These are phyloP conservation scores for Cotesia vestalis DNA, from an alignment of 1,140 invertebrate species.

Conservation along the genomic window DNA sequence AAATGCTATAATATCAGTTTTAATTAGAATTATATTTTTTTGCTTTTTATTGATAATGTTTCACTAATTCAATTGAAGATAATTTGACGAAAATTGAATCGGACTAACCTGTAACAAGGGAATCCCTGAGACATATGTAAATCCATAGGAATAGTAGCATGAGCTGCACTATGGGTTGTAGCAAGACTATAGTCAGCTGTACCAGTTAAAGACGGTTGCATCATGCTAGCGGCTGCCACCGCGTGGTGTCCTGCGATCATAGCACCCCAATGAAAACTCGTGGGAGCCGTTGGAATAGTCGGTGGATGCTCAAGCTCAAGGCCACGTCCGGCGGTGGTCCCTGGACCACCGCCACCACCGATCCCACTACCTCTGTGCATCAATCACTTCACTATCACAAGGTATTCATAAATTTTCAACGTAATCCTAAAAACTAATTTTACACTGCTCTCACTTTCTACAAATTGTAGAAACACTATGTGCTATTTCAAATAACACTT, in stretches of 20 bases:
- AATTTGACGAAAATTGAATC: not conserved
- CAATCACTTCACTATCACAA: constrained; percentile 64
- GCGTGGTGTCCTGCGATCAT: constrained; percentile 64
- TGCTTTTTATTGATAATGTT: not conserved
- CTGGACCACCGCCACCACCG: constrained; percentile 55
- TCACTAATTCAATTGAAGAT: not conserved
- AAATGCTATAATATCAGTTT: no score
- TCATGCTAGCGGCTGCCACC: constrained; percentile 72
- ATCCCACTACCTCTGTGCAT: constrained; percentile 66
- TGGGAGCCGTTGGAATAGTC: constrained; percentile 57
- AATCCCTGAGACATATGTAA: constrained; percentile 87
- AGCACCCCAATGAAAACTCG: constrained; percentile 62
- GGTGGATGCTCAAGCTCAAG: constrained; percentile 65
- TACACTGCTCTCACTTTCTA: constrained; percentile 8
- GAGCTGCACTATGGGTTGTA: constrained; percentile 61
- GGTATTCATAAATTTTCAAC: constrained; percentile 13
- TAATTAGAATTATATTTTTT: no score
- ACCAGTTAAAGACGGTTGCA: constrained; percentile 58
- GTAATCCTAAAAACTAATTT: not conserved
- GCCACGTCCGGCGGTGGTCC: constrained; percentile 64
- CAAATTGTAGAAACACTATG: not conserved
- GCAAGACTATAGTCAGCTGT: constrained; percentile 66
- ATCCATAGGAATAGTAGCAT: constrained; percentile 79
- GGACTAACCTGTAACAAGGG: constrained; percentile 81
- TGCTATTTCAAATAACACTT: no score